Percentiles rank a stretch among this genome's conserved stretches.
These are phyloP conservation scores for Agrochola litura DNA, from an alignment of 2,888 invertebrate species.

Conservation along the genomic window DNA sequence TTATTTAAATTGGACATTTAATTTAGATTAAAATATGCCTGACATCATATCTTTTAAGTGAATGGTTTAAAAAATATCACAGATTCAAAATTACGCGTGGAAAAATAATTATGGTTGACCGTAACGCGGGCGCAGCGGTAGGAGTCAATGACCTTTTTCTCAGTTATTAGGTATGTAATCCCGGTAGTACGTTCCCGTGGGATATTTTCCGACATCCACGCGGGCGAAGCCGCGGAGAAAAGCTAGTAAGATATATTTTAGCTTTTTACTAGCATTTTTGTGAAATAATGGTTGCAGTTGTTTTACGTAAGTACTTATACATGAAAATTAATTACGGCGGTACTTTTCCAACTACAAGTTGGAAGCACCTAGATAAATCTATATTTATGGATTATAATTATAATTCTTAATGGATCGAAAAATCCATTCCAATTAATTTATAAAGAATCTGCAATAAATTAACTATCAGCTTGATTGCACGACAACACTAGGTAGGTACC, in stretches of 20 bases:
- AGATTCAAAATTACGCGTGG: too few relatives aligned
- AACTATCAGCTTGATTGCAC: not conserved
- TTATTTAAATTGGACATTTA: too few relatives aligned
- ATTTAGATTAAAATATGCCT: too few relatives aligned
- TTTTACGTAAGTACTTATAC: not conserved
- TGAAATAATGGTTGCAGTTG: conserved; percentile 17
- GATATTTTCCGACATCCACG: too few relatives aligned
- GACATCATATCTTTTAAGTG: too few relatives aligned
- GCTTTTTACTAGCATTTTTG: conserved; percentile 52
- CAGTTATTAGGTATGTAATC: too few relatives aligned
- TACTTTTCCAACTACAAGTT: not conserved
- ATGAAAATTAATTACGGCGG: conserved; percentile 3
- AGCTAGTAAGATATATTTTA: conserved; percentile 40
- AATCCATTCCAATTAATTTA: conserved; percentile 7
- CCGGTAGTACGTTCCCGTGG: too few relatives aligned
- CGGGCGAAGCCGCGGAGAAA: too few relatives aligned
- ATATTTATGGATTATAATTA: conserved; percentile 10
- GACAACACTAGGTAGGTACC: not conserved
- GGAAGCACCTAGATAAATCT: not conserved
- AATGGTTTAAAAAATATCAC: too few relatives aligned
- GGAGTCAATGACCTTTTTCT: too few relatives aligned
- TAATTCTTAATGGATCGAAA: conserved; percentile 7
- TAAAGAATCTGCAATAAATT: not conserved
- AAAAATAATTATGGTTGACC: too few relatives aligned
- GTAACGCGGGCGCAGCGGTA: too few relatives aligned